These are phyloP conservation scores for Phasia obesa DNA, from an alignment of 2,888 invertebrate species.

Conservation along the genomic window DNA sequence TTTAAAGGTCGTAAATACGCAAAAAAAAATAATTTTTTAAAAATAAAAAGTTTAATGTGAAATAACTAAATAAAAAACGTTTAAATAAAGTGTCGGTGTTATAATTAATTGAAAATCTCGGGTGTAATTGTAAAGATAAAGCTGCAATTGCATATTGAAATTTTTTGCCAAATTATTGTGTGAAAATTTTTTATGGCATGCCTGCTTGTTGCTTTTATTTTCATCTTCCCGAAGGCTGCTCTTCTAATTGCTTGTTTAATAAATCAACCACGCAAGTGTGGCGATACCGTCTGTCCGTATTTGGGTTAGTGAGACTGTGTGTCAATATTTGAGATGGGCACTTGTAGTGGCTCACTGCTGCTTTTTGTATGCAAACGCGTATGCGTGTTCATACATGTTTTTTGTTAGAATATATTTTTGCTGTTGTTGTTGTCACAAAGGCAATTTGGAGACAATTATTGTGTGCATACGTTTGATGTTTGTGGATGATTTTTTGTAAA, in stretches of 20 bases:
- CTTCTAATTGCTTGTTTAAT: background rate
- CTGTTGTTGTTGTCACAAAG: background rate
- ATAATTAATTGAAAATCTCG: too few relatives aligned
- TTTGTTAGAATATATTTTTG: background rate
- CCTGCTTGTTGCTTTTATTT: conserved; percentile 1
- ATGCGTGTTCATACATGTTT: background rate
- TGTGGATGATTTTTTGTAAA: background rate
- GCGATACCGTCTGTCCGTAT: background rate
- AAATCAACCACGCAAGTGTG: background rate
- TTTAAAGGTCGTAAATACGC: background rate
- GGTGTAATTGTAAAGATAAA: too few relatives aligned
- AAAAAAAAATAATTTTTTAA: too few relatives aligned
- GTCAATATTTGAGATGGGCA: conserved; percentile 2
- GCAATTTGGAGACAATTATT: background rate
- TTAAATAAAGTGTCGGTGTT: conserved; percentile 7
- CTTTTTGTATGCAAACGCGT: background rate
- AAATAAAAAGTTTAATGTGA: background rate
- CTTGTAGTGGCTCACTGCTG: background rate
- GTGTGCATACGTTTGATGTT: background rate
- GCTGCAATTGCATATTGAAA: too few relatives aligned
- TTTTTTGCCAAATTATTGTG: conserved; percentile 1
- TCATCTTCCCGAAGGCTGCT: conserved; percentile 1
- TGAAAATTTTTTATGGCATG: background rate
- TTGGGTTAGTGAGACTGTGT: background rate
- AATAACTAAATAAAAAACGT: background rate